Evolutionary conservation across 2,113 vertebrate genomes (phyloP).

Genomic region (Thunnus thynnus): DNA sequence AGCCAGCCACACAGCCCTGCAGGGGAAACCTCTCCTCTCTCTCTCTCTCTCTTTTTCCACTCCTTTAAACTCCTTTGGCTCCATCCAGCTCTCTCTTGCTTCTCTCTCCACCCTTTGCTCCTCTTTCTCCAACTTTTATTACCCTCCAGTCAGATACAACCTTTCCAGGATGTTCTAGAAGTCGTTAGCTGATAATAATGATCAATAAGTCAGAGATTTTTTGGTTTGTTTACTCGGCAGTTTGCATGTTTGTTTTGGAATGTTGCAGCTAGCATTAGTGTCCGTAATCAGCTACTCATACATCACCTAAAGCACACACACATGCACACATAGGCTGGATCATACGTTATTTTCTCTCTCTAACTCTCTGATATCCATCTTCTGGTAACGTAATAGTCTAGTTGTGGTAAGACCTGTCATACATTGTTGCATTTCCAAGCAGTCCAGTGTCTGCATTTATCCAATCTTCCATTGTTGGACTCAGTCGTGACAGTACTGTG

Average conservation of each 20-base stretch:
- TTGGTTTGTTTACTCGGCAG: conserved; percentile 5
- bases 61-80: conserved; percentile 56
- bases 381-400: conserved; percentile 65
- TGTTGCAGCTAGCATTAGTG: conserved; percentile 54
- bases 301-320: conserved; percentile 28
- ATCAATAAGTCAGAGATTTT: conserved; percentile 19
- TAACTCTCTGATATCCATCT: conserved; percentile 46
- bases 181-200: conserved; percentile 35
- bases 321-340: conserved; percentile 29
- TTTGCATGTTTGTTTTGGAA: conserved; percentile 48
- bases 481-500: conserved; percentile 69
- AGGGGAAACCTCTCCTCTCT: conserved; percentile 81
- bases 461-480: conserved; percentile 70
- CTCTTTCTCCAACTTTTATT: conserved; percentile 39
- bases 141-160: conserved; percentile 33
- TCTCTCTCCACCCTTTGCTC: conserved; percentile 41
- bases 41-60: conserved; percentile 69
- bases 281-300: conserved; percentile 32
- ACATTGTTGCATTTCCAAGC: conserved; percentile 62
- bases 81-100: conserved; percentile 22
- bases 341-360: conserved; percentile 44
- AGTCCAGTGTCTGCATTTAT: conserved; percentile 59
- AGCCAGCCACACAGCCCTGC: conserved; percentile 85
- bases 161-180: conserved; percentile 22
- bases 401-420: conserved; percentile 69